Percentiles rank a stretch among this genome's conserved stretches.
Evolutionary conservation across 2,113 vertebrate species (phyloP).

Genomic region (Tursiops truncatus): DNA sequence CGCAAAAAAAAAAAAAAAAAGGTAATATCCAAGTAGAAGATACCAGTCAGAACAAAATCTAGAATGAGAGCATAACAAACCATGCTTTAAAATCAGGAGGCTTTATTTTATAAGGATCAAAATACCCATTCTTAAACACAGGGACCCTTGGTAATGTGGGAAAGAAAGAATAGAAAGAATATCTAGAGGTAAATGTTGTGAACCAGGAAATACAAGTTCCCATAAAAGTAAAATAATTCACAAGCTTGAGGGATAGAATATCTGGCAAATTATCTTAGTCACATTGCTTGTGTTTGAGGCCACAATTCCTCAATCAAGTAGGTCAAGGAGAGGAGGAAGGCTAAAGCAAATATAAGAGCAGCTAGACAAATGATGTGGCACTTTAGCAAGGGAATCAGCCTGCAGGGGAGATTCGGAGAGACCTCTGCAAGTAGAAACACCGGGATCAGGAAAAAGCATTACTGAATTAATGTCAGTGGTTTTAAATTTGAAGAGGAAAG

Average conservation of each 20-base stretch:
- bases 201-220: not conserved
- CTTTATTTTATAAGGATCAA: not conserved
- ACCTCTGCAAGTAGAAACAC: not conserved
- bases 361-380: not conserved
- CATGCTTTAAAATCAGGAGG: not conserved
- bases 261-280: not conserved
- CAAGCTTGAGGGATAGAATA: not conserved
- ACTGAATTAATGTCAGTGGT: not conserved
- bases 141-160: not conserved
- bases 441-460: not conserved
- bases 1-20: not conserved
- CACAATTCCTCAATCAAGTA: not conserved
- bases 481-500: slow-evolving; percentile 6
- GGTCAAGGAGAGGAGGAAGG: not conserved
- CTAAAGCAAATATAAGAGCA: not conserved
- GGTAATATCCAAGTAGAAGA: not conserved
- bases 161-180: not conserved
- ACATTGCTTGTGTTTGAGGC: not conserved
- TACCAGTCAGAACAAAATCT: not conserved
- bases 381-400: not conserved
- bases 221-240: not conserved
- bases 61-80: not conserved
- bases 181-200: not conserved
- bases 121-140: not conserved
- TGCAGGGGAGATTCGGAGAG: not conserved